Evolutionary conservation across 1,140 invertebrate species (phyloP), one percentile per base, ranked within the genome.

Genomic region (Halyomorpha halys): DNA sequence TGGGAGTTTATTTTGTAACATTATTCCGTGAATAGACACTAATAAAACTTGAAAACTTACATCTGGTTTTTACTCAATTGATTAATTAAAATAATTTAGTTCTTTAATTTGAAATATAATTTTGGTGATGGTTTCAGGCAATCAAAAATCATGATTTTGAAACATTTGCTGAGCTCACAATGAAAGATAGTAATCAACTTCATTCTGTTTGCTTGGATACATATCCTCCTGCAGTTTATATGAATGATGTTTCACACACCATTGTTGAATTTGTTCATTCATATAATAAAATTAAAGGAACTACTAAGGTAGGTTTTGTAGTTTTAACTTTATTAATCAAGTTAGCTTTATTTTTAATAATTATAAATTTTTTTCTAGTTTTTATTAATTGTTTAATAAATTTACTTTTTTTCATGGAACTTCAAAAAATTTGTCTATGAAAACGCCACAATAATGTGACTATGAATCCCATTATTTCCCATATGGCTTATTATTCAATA

Each of bases 121-220:
- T 47, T 39, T 62, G 69, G 51, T 66, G 66, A 5, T 62, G 67
- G 51, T 68, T 70, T 9, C 63, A 81, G 71, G 91, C 95, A 11
- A 96, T 99, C 61, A 62, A 78, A 34, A 70, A 82, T 0, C 87
- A 81, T 72, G 81, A 99, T 78, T 99, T 98, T 76, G 68, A 82
- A 44, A 81, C 74, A 59, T 97, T 99, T 82, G 94, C 91, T 30
- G 83, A 91, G 74, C 79, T 98, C 11, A 97, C 94, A 18, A 99
- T 99, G 89, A 86, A 86, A 76, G 97, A 99, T 72, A 97, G 94
- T 61, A 99, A 99, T 82, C 91, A 97, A 75, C 86, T 99, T 70
- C 97, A 99, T 80, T 93, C 95, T 2, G 82, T 94, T 34, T 94
- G 91, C 71, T 73, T 94, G 53, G 97, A 99, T 74, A 93, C 95